These are phyloP conservation scores for Hymenopus coronatus DNA, from an alignment of 2,888 invertebrate species.

Conservation along the genomic window DNA sequence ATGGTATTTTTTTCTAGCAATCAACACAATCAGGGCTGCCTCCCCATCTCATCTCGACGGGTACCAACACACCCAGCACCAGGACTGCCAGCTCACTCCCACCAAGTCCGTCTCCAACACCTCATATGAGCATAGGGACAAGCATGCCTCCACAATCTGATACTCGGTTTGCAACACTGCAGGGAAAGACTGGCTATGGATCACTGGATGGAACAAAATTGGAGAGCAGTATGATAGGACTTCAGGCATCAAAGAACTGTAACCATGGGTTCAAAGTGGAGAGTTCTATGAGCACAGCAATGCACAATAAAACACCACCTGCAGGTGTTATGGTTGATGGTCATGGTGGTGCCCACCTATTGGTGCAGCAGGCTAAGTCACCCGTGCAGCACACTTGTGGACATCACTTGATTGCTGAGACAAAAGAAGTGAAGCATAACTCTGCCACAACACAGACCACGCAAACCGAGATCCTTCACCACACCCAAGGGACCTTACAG, in stretches of 20 bases:
- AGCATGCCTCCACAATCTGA: background rate
- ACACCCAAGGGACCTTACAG: background rate
- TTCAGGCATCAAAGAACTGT: background rate
- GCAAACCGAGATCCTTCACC: conserved; percentile 20
- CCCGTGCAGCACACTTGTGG: background rate
- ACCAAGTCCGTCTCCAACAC: background rate
- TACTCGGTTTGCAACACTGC: background rate
- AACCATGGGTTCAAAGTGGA: background rate
- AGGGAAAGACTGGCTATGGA: background rate
- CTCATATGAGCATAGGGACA: background rate
- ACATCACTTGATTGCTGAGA: background rate
- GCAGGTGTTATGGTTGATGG: background rate
- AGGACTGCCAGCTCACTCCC: background rate
- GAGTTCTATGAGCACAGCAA: background rate
- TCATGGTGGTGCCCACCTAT: background rate
- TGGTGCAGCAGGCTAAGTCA: background rate
- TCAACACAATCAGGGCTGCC: conserved; percentile 12
- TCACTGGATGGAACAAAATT: background rate
- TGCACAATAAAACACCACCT: background rate
- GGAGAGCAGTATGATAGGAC: background rate
- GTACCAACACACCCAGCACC: conserved; percentile 23
- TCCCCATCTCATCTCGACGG: conserved; percentile 24
- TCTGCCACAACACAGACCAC: conserved; percentile 28
- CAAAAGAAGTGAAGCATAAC: conserved; percentile 4
- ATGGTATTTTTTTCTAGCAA: conserved; percentile 9